These are phyloP conservation scores for Ceratina japonica DNA, from an alignment of 1,140 invertebrate species.

Conservation along the genomic window DNA sequence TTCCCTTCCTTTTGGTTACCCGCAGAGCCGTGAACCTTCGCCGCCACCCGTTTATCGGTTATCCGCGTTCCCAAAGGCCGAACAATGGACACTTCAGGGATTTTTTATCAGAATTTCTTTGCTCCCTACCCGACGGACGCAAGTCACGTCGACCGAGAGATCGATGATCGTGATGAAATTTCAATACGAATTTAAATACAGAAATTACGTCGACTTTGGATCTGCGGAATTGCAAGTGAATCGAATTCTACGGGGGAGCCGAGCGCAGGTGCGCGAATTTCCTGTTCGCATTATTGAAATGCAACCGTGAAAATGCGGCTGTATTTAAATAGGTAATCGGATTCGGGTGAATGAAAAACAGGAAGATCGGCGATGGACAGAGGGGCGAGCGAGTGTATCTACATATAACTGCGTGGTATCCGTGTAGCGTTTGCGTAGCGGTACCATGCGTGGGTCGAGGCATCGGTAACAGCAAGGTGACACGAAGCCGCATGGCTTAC, in stretches of 20 bases:
- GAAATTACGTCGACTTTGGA: too few species aligned
- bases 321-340: too few species aligned
- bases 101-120: background rate
- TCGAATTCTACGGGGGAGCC: too few species aligned
- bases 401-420: constrained; percentile 23
- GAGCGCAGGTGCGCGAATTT: too few species aligned
- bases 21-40: constrained; percentile 9
- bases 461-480: constrained; percentile 65
- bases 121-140: too few species aligned
- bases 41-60: background rate
- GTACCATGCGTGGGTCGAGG: constrained; percentile 66
- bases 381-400: background rate
- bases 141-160: too few species aligned
- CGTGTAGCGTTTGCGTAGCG: constrained; percentile 67
- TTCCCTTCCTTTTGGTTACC: constrained; percentile 48
- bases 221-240: too few species aligned
- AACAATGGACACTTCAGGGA: background rate
- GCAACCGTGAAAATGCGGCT: background rate
- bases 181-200: too few species aligned
- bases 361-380: background rate
- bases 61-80: background rate
- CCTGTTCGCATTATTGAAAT: too few species aligned
- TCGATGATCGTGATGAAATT: too few species aligned
- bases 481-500: constrained; percentile 60
- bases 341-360: background rate